A percentile compares a stretch with the other conserved stretches of the same genome.
phyloP scores from a whole-genome alignment of 2,797 vertebrate genomes.

The Neosalanx taihuensis region DNA sequence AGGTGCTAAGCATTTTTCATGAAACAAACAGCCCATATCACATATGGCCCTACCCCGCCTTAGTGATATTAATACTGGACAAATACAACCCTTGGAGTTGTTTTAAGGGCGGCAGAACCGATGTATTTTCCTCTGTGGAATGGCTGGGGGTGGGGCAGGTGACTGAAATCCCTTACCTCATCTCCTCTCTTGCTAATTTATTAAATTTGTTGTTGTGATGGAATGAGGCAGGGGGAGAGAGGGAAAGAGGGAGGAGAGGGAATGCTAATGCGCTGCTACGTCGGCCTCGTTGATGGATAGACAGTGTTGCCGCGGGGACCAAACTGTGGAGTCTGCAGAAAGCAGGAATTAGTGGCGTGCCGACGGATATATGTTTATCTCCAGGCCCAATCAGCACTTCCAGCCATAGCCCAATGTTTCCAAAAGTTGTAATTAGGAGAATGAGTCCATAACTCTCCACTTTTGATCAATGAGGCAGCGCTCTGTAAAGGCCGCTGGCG shows the following conservation, averaged over 20 bases:
- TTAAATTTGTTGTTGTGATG: conserved; percentile 37
- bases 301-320: conserved; percentile 32
- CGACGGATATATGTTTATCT: conserved; percentile 69
- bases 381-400: conserved; percentile 75
- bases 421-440: conserved; percentile 86
- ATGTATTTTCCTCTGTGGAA: neutral
- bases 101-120: neutral
- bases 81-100: neutral
- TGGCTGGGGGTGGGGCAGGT: conserved; percentile 20
- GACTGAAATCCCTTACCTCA: conserved; percentile 34
- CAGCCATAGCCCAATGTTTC: conserved; percentile 67
- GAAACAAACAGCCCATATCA: neutral
- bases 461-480: conserved; percentile 71
- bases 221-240: conserved; percentile 22
- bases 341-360: conserved; percentile 54
- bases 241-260: neutral
- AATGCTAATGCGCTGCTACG: conserved; percentile 58
- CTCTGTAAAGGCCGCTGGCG: conserved; percentile 44
- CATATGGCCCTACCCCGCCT: neutral
- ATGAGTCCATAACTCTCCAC: conserved; percentile 79
- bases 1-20: conserved; percentile 10
- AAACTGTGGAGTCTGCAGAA: conserved; percentile 63
- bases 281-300: conserved; percentile 57
- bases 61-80: conserved; percentile 8
- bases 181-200: conserved; percentile 48